Evolutionary conservation across 2,797 vertebrate species (phyloP).

Genomic region (Nothura maculosa): DNA sequence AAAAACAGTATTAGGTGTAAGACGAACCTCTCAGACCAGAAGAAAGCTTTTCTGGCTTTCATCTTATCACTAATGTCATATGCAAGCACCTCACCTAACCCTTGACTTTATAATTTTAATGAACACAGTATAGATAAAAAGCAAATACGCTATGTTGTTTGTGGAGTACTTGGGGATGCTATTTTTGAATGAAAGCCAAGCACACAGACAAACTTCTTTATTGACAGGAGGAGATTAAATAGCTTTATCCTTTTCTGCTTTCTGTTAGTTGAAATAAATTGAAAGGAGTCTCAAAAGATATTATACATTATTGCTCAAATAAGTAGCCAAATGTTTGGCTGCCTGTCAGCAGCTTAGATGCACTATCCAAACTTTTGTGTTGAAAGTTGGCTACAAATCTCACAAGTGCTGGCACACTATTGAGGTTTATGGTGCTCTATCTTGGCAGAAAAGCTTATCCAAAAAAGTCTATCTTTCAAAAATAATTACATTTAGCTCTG

Average conservation of each 20-base stretch:
- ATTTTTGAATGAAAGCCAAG: neutral
- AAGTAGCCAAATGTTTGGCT: neutral
- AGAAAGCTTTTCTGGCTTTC: neutral
- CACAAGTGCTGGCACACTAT: neutral
- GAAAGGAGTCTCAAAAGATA: neutral
- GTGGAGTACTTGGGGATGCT: neutral
- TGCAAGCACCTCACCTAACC: neutral
- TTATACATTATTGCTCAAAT: neutral
- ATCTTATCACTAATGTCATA: neutral
- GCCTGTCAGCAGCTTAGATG: neutral
- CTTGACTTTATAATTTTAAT: neutral
- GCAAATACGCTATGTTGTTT: neutral
- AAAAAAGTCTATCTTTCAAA: neutral
- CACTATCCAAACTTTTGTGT: neutral
- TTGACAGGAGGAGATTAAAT: neutral
- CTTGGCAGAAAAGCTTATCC: neutral
- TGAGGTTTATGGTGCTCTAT: neutral
- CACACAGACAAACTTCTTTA: neutral
- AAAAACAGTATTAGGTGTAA: neutral
- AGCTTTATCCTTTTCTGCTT: neutral
- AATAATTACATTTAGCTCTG: neutral
- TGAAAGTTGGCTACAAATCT: neutral
- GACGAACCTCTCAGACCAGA: neutral
- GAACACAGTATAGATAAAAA: neutral
- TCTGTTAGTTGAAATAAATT: neutral